Evolutionary conservation across 2,888 invertebrate genomes (phyloP), one percentile per base, ranked within the genome.

Genomic region (Hirtodrosophila confusa): DNA sequence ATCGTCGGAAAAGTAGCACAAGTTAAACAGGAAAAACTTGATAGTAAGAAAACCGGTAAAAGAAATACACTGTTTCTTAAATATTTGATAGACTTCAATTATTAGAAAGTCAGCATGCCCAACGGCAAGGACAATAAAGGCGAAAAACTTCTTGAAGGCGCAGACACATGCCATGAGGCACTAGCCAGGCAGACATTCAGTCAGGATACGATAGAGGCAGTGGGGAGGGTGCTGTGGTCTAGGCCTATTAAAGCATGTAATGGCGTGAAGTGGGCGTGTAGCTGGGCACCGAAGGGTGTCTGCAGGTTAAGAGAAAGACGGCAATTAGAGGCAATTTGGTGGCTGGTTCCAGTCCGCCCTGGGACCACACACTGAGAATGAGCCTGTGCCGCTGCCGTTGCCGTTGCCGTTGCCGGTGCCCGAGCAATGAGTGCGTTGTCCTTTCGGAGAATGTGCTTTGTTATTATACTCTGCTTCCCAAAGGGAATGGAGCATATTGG

Each of bases 321-420:
- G 72, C 86, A 84, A 84, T 86, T 84, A 86, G 84, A 86, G 80
- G 86, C 80, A 82, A 84, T 86, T 84, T 84, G 80, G 76, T 55
- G 49, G 68, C 62, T 58, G 58, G 24, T 56, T 47, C 29, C 50
- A 31, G 47, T 35, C 27, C 33, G 39, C 29, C n/a, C 37, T n/a
- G 40, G 39, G 36, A 53, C 55, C 45, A 56, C 58, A 62, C 41
- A 36, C 57, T 55, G 55, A 9, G 48, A 12, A 44, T 12, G 33
- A 27, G 36, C 27, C 5, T 29, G 43, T 33, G 17, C 43, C 49
- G 29, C 37, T 53, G 53, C 35, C 49, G 29, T 43, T 53, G 53
- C 35, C 4, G 4, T 7, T 31, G 31, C 3, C 9, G 4, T 3
- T 31, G 31, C 41, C 61, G 36, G 45, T 65, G 56, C 55, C 55